Percentiles rank a stretch among this genome's conserved stretches.
phyloP scores from a whole-genome alignment of 2,888 invertebrate genomes.

The Spilosoma lubricipeda region DNA sequence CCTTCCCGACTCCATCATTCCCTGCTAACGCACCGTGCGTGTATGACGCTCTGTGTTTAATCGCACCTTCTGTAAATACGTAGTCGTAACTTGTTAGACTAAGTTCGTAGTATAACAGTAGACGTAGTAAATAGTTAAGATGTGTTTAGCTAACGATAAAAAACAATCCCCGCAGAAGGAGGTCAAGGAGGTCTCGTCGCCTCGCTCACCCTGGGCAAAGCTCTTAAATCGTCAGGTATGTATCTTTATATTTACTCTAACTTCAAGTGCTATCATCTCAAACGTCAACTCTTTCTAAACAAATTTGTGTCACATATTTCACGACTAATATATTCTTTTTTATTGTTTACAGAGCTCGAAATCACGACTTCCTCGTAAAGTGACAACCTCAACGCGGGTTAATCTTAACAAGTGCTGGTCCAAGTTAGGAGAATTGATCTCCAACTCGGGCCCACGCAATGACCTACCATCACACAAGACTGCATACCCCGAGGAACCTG shows the following conservation, averaged over 20 bases:
- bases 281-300: background rate
- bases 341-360: slow-evolving; percentile 83
- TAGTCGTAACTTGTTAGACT: slow-evolving; percentile 74
- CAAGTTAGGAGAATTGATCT: slow-evolving; percentile 86
- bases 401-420: slow-evolving; percentile 89
- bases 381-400: slow-evolving; percentile 86
- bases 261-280: background rate
- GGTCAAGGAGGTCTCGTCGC: slow-evolving; percentile 77
- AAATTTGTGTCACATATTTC: slow-evolving; percentile 13
- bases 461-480: slow-evolving; percentile 83
- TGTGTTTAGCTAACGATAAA: slow-evolving; percentile 86
- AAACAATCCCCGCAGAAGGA: slow-evolving; percentile 78
- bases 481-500: slow-evolving; percentile 78
- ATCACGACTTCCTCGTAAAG: slow-evolving; percentile 85
- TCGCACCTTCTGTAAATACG: slow-evolving; percentile 77
- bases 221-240: slow-evolving; percentile 86
- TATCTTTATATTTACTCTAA: slow-evolving; percentile 31
- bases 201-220: slow-evolving; percentile 86
- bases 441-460: slow-evolving; percentile 76
- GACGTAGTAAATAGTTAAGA: slow-evolving; percentile 63
- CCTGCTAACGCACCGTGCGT: slow-evolving; percentile 75
- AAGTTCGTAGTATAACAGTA: slow-evolving; percentile 64
- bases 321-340: slow-evolving; percentile 51
- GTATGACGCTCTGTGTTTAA: slow-evolving; percentile 69
- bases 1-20: slow-evolving; percentile 83